A percentile compares a stretch with the other conserved stretches of the same genome.
These are phyloP conservation scores for Glaucomys volans DNA, from an alignment of 2,113 vertebrate species.

Conservation along the genomic window DNA sequence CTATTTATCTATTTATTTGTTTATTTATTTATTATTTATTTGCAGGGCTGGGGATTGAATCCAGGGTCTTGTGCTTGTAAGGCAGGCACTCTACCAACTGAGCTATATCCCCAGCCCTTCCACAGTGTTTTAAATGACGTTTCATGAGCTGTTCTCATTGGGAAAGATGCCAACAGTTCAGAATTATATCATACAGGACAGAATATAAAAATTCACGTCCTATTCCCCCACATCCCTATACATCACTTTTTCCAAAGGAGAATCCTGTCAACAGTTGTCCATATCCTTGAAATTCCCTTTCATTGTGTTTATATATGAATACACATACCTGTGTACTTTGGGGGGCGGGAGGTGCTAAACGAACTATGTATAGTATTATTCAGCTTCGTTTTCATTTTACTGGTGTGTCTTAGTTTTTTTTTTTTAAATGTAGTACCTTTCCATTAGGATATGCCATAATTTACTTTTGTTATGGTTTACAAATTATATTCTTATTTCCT, in stretches of 20 bases:
- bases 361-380: not conserved
- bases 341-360: not conserved
- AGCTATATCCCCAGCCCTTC: too few species aligned
- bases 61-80: too few species aligned
- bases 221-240: not conserved
- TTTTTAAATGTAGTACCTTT: not conserved
- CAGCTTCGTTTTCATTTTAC: not conserved
- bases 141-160: slow-evolving; percentile 21
- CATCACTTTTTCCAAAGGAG: not conserved
- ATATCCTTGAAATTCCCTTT: not conserved
- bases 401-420: not conserved
- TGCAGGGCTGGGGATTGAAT: too few species aligned
- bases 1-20: too few species aligned
- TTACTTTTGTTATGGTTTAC: not conserved
- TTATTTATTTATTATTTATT: too few species aligned
- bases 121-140: not conserved
- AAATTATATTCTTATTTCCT: not conserved
- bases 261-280: not conserved
- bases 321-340: not conserved
- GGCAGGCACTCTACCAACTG: too few species aligned
- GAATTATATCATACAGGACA: not conserved
- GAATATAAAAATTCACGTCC: not conserved
- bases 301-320: not conserved
- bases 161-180: not conserved
- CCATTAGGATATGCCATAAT: not conserved